Conservation (phyloP, 2,888 invertebrate genomes). For the Tortricodes alternella region DNA sequence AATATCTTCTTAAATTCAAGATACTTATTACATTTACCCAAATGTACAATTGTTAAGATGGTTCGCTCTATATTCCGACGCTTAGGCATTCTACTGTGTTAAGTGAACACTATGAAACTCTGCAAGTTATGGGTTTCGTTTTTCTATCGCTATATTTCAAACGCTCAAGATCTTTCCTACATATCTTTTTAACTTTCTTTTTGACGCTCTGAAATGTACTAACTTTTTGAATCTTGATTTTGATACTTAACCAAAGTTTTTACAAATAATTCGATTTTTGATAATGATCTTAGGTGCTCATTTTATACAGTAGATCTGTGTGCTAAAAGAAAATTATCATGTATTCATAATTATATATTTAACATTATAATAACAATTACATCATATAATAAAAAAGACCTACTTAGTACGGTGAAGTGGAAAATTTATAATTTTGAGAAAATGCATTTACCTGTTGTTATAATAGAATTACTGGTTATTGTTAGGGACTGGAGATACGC, state of each 20-base stretch:
- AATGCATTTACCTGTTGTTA: slow-evolving; percentile 72
- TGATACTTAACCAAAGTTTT: slow-evolving; percentile 29
- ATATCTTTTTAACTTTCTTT: slow-evolving; percentile 25
- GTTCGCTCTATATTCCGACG: slow-evolving; percentile 44
- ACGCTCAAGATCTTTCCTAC: slow-evolving; percentile 35
- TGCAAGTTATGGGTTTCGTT: slow-evolving; percentile 23
- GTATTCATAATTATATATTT: slow-evolving; percentile 32
- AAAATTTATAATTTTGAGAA: slow-evolving; percentile 68
- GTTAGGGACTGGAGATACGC: slow-evolving; percentile 30
- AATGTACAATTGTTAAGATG: slow-evolving; percentile 39
- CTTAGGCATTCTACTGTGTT: slow-evolving; percentile 55
- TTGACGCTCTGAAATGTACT: slow-evolving; percentile 28
- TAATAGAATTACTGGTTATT: slow-evolving; percentile 55
- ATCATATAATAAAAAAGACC: slow-evolving; percentile 37
- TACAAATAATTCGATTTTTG: slow-evolving; percentile 27
- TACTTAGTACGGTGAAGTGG: slow-evolving; percentile 45
- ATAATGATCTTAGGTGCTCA: slow-evolving; percentile 53
- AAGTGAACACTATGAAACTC: slow-evolving; percentile 50
- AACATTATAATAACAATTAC: slow-evolving; percentile 26
- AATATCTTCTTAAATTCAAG: slow-evolving; percentile 44
- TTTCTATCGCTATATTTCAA: slow-evolving; percentile 22
- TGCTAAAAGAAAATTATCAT: slow-evolving; percentile 41
- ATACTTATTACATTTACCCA: slow-evolving; percentile 40
- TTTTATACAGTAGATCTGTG: slow-evolving; percentile 60
- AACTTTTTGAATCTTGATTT: slow-evolving; percentile 31